Evolutionary conservation across 2,888 invertebrate genomes (phyloP).

Genomic region (Parasteatoda lunata): DNA sequence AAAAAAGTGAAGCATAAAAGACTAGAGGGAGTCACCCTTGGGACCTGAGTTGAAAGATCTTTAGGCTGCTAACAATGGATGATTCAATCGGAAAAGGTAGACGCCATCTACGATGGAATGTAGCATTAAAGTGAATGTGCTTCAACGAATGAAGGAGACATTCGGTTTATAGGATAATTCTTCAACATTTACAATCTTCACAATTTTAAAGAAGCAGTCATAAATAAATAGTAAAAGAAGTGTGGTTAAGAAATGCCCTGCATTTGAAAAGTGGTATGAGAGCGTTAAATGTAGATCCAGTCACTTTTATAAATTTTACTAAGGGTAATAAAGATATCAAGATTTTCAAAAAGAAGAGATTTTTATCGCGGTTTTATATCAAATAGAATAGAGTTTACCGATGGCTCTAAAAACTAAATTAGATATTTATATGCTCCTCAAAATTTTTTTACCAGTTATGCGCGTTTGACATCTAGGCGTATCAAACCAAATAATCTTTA

Average conservation of each 20-base stretch:
- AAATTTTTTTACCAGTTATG: no score
- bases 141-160: slow-evolving; percentile 38
- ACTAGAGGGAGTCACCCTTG: slow-evolving; percentile 19
- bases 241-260: background rate
- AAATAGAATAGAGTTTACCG: no score
- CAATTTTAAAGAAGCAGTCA: slow-evolving; percentile 16
- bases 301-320: no score
- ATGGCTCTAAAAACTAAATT: no score
- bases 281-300: no score
- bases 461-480: no score
- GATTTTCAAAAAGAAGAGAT: no score
- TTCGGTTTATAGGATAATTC: slow-evolving; percentile 39
- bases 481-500: no score
- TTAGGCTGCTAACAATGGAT: slow-evolving; percentile 40
- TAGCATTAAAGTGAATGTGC: slow-evolving; percentile 24
- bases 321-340: no score
- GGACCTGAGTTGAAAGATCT: slow-evolving; percentile 26
- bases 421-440: no score
- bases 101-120: slow-evolving; percentile 46
- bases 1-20: slow-evolving; percentile 43
- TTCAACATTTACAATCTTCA: slow-evolving; percentile 40
- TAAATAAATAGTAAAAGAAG: slow-evolving; percentile 1
- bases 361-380: no score
- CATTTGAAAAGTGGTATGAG: no score
- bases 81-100: slow-evolving; percentile 41